Evolutionary conservation across 2,797 vertebrate species (phyloP), one percentile per base, ranked within the genome.

Genomic region (Manis javanica): DNA sequence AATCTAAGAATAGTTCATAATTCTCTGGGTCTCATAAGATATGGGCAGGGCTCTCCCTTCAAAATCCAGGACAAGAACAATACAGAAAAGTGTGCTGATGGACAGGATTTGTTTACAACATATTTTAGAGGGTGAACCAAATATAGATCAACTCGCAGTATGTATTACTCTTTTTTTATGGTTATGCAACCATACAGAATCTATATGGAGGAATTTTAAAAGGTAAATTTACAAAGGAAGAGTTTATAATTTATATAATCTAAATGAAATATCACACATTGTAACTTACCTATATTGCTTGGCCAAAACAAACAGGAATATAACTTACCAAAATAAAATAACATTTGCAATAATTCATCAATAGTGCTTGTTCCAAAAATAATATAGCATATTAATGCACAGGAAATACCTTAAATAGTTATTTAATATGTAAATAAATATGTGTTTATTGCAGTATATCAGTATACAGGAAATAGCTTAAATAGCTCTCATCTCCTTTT

Each of bases 41-140:
- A 68, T 5, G n/a, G 31, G 0, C 18, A 88, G 12, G 9, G 21
- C 24, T 93, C 7, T 84, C 3, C 10, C 21, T 77, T 85, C 83
- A 91, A 95, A 97, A 71, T 42, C 13, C 23, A 71, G 19, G 61
- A 57, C 23, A 82, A 71, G 31, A 82, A 59, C 15, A 96, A 75
- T 5, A 46, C 23, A 77, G 53, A 15, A 46, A 89, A 88, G 8
- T 83, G 7, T 74, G 8, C 9, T 82, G 21, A 46, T 49, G 19
- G 53, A 57, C 10, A 16, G 5, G 37, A 91, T 0, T 12, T 5
- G 16, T 94, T 92, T 26, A 19, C 24, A 69, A 74, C 8, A 59
- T 55, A 81, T 64, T 81, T 85, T 81, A 78, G 31, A 69, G 10
- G 5, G 24, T 83, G 19, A 96, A 82, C 26, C 23, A 83, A 46